Conservation (phyloP, 2,888 invertebrate genomes). For the Harpagoxenus sublaevis region DNA sequence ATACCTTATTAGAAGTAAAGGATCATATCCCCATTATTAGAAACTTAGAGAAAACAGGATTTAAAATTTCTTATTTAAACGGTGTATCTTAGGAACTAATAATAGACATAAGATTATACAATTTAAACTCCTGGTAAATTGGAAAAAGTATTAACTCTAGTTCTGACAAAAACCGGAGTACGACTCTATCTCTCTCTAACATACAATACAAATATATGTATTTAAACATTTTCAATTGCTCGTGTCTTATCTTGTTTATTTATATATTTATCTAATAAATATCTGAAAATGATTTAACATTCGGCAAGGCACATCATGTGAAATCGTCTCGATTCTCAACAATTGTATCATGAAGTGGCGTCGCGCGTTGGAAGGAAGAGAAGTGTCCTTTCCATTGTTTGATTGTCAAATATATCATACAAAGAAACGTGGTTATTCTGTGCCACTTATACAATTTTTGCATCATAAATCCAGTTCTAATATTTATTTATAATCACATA, state of each 20-base stretch:
- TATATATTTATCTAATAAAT: not conserved
- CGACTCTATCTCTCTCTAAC: no score
- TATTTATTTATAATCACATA: not conserved
- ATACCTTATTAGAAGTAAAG: no score
- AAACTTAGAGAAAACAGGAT: no score
- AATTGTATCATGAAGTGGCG: constrained; percentile 13
- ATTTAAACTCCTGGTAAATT: no score
- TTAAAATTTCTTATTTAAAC: no score
- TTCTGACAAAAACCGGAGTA: no score
- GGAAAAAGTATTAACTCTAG: no score
- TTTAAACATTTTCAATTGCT: not conserved
- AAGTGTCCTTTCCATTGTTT: not conserved
- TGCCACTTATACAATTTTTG: not conserved
- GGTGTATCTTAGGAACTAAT: no score
- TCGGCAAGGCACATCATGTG: not conserved
- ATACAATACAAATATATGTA: not conserved
- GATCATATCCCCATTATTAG: no score
- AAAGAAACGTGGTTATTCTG: not conserved
- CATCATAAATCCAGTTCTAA: not conserved
- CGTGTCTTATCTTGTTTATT: not conserved
- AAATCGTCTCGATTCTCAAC: not conserved
- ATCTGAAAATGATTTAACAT: not conserved
- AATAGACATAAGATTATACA: no score
- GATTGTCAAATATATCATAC: not conserved
- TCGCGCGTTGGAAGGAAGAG: not conserved